Evolutionary conservation across 1,140 invertebrate species (phyloP).

Genomic region (Charaxes varanes): DNA sequence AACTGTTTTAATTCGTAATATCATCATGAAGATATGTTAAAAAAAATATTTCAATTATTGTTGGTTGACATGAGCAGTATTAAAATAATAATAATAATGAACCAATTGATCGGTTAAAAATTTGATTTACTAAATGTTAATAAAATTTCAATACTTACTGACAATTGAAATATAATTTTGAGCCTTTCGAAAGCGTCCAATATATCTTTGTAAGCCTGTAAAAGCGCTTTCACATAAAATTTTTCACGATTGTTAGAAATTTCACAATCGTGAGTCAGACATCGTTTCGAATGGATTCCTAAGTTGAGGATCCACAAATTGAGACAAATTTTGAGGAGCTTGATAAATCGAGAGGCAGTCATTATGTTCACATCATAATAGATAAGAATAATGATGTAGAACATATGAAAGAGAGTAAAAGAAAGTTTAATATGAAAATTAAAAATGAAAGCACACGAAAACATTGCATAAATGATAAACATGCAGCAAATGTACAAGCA

Average conservation of each 20-base stretch:
- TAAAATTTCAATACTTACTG: conserved; percentile 4
- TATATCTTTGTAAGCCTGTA: conserved; percentile 13
- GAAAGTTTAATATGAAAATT: not conserved
- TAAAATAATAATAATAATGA: too few relatives aligned
- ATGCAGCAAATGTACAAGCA: not conserved
- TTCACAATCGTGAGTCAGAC: not conserved
- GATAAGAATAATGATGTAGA: conserved; percentile 1
- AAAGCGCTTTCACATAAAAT: conserved; percentile 5
- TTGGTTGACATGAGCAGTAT: too few relatives aligned
- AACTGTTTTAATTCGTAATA: too few relatives aligned
- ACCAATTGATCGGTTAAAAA: too few relatives aligned
- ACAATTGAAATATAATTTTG: conserved; percentile 13
- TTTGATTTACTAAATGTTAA: too few relatives aligned
- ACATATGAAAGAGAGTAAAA: not conserved
- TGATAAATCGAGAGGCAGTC: conserved; percentile 10
- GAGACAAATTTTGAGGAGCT: conserved; percentile 7
- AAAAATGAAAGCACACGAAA: not conserved
- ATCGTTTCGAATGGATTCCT: not conserved
- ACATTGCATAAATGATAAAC: not conserved
- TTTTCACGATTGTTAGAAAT: not conserved
- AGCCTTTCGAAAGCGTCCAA: conserved; percentile 12
- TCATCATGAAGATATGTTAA: conserved; percentile 3
- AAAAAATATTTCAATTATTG: not conserved
- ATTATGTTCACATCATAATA: conserved; percentile 12
- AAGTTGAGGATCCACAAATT: conserved; percentile 9